A percentile compares a stretch with the other conserved stretches of the same genome.
phyloP scores from a whole-genome alignment of 2,113 vertebrate genomes.

The Plotosus lineatus region DNA sequence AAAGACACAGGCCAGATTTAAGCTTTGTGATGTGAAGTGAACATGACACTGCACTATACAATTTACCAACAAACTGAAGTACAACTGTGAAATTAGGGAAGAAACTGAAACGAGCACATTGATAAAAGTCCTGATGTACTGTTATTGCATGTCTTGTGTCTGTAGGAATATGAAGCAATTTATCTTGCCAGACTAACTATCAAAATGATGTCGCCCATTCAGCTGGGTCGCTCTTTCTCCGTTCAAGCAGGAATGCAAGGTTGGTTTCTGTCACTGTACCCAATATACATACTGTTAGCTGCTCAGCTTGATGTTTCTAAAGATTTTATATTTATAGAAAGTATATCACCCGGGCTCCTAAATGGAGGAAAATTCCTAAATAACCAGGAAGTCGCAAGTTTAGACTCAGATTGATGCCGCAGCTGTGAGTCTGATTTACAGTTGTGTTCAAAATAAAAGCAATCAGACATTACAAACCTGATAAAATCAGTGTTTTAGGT shows the following conservation, averaged over 20 bases:
- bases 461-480: no score
- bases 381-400: no score
- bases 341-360: no score
- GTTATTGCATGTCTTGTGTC: constrained; percentile 29
- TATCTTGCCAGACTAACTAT: constrained; percentile 97
- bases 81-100: neutral
- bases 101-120: neutral
- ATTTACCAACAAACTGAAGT: no score
- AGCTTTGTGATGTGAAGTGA: no score
- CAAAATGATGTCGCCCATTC: constrained; percentile 97
- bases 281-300: neutral
- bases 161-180: constrained; percentile 98
- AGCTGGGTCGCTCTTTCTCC: constrained; percentile 88
- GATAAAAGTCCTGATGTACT: neutral
- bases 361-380: no score
- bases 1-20: no score
- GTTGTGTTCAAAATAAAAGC: no score
- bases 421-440: no score
- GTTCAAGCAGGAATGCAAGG: constrained; percentile 88
- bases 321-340: neutral
- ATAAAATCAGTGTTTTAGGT: no score
- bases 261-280: constrained; percentile 52
- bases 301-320: neutral
- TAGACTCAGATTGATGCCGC: no score
- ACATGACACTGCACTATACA: no score